phyloP scores from a whole-genome alignment of 2,113 vertebrate species.

The Tetrax tetrax region DNA sequence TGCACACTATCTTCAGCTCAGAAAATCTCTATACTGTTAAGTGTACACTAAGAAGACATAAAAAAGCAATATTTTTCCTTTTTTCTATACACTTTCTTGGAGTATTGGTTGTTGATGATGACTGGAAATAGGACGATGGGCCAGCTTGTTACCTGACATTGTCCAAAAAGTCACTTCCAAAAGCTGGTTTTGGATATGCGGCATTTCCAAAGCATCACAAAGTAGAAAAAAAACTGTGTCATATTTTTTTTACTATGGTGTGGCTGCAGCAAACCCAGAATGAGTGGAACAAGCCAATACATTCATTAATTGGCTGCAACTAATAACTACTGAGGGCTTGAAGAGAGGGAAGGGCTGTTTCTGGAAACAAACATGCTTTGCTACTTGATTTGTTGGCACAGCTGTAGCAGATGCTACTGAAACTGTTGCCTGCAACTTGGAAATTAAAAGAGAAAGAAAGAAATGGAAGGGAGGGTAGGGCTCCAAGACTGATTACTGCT shows the following conservation, averaged over 20 bases:
- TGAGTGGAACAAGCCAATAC: background rate
- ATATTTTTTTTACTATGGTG: background rate
- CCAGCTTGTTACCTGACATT: accelerated
- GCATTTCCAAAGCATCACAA: background rate
- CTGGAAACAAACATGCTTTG: background rate
- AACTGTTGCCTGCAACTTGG: background rate
- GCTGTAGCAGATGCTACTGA: background rate
- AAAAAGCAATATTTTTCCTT: background rate
- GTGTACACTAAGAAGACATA: background rate
- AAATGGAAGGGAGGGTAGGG: background rate
- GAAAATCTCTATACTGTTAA: background rate
- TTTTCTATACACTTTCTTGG: background rate
- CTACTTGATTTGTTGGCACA: background rate
- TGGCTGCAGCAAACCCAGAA: background rate
- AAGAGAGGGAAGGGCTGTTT: background rate
- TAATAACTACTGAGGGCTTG: background rate
- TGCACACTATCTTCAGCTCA: background rate
- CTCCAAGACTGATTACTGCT: conserved; percentile 55
- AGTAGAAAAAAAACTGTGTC: background rate
- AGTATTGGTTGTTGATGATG: background rate
- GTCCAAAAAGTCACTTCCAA: background rate
- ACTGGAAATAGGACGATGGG: accelerated
- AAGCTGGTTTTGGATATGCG: background rate
- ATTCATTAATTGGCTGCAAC: background rate
- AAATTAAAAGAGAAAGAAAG: conserved; percentile 62